Conservation (phyloP, 2,797 vertebrate genomes). For the Lacerta viridis region DNA sequence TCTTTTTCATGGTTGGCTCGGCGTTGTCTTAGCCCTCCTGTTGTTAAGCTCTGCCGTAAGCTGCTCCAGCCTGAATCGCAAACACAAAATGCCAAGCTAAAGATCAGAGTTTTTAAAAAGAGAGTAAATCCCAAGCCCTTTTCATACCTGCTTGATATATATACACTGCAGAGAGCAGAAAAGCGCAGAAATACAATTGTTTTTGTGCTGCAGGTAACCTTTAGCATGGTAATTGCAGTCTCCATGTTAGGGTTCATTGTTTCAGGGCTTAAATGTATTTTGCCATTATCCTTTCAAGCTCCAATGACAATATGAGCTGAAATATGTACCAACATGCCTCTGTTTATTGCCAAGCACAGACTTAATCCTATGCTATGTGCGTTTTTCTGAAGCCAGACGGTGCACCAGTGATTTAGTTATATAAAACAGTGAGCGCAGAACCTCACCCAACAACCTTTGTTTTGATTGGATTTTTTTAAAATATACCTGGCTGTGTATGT, state of each 20-base stretch:
- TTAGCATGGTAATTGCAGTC: slow-evolving; percentile 35
- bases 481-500: not conserved
- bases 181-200: not conserved
- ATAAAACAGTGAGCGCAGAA: not conserved
- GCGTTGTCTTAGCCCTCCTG: not conserved
- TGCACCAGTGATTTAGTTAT: not conserved
- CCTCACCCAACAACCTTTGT: not conserved
- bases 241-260: slow-evolving; percentile 36
- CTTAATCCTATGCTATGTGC: slow-evolving; percentile 27
- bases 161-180: not conserved
- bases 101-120: not conserved
- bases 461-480: not conserved
- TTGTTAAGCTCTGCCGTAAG: not conserved
- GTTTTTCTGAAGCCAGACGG: not conserved
- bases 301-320: slow-evolving; percentile 25
- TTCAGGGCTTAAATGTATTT: slow-evolving; percentile 16
- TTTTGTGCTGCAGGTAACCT: slow-evolving; percentile 31
- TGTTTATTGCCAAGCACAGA: not conserved
- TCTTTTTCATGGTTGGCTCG: not conserved
- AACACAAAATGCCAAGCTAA: not conserved
- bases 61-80: not conserved
- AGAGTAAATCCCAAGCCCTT: not conserved
- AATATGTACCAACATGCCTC: not conserved
- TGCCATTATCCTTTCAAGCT: slow-evolving; percentile 28
- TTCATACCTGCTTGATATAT: not conserved